Base-by-base conservation (phyloP, 1,140 invertebrate genomes). In the Scylla paramamosain region DNA sequence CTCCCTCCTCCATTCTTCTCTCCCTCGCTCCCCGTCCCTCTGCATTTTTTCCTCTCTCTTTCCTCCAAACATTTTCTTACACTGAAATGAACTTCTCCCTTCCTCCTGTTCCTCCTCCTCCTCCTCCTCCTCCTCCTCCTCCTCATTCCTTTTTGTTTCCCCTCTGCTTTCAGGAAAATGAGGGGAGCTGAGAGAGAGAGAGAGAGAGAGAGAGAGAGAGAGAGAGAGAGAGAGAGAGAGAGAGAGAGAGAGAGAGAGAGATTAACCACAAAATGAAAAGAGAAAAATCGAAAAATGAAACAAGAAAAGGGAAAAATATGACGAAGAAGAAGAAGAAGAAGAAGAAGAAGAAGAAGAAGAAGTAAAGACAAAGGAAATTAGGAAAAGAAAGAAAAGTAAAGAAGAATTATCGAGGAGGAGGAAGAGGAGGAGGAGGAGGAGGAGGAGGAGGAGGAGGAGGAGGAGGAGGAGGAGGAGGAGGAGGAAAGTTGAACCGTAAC, bases 191-290 rank as follows among this genome's bases (percentile, higher is more conserved):
- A 77, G 67, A 77, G 67, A 77, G 67, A 77, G 67, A 77, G 67
- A 77, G 67, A 77, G 67, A 77, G 88, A 90, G 88, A 46, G 88
- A 90, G 14, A 46, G 88, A 90, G 39, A 46, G 88, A 90, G 16
- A 20, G 88, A 90, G 88, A 46, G 8, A 90, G 88, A 46, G 45
- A 48, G 0, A 46, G 88, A 90, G 88, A 46, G 88, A 48, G 88
- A 46, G 87, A 45, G 87, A 45, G 39, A 89, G 87, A 45, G 16
- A 89, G 32, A 45, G 20, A 67, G 59, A 67, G 59, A 67, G 20
- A 67, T 3, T n/a, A n/a, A n/a, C n/a, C n/a, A n/a, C 4, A 59
- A 20, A 20, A 59, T 59, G 52, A 59, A 59, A 20, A 59, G 2
- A 59, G 52, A 8, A 59, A 59, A 20, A 59, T 39, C 1, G 39